A percentile compares a stretch with the other conserved stretches of the same genome.
These are phyloP conservation scores for Byasa hedistus DNA, from an alignment of 2,888 invertebrate genomes.

Conservation along the genomic window DNA sequence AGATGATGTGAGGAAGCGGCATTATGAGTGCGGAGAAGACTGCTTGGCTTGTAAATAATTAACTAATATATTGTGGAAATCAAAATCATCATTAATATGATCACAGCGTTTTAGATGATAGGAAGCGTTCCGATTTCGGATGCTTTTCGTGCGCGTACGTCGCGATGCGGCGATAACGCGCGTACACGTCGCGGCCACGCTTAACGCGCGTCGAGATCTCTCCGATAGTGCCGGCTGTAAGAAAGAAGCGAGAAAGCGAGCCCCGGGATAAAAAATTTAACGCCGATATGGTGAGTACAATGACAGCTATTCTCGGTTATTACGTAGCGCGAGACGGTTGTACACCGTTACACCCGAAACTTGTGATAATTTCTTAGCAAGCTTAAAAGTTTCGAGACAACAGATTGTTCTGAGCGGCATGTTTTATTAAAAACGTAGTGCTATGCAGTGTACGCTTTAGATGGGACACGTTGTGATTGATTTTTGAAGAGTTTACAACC, in stretches of 20 bases:
- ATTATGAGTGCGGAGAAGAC: too few relatives aligned
- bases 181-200: conserved; percentile 16
- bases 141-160: conserved; percentile 11
- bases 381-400: conserved; percentile 4
- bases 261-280: conserved; percentile 15
- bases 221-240: conserved; percentile 11
- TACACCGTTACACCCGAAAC: background rate
- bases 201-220: conserved; percentile 25
- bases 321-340: background rate
- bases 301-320: conserved; percentile 7
- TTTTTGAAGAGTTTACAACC: too few relatives aligned
- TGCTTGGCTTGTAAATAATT: too few relatives aligned
- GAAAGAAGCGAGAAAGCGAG: conserved; percentile 12
- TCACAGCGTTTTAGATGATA: background rate
- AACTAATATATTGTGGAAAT: too few relatives aligned
- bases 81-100: too few relatives aligned
- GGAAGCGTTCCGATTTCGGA: conserved; percentile 7
- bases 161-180: conserved; percentile 21
- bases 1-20: too few relatives aligned
- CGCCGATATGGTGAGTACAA: conserved; percentile 1
- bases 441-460: background rate
- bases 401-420: conserved; percentile 11
- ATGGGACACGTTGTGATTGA: background rate
- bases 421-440: conserved; percentile 8
- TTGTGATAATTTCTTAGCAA: conserved; percentile 2